Conservation (phyloP, 2,888 invertebrate genomes). For the Drosophila subsilvestris region DNA sequence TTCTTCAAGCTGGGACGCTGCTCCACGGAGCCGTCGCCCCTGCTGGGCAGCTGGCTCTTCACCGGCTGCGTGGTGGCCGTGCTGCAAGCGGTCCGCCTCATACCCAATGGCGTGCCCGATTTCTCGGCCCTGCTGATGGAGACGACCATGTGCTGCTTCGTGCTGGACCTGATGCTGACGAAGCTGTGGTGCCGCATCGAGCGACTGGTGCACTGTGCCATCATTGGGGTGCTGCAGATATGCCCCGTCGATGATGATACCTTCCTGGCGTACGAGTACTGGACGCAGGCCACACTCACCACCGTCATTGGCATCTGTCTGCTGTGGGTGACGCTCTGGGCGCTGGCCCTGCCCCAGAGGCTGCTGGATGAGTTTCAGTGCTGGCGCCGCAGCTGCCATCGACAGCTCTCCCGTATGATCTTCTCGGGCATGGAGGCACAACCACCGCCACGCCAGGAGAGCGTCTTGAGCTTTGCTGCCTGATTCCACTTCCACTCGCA, state of each 20-base stretch:
- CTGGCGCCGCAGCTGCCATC: constrained; percentile 3
- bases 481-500: background rate
- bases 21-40: constrained; percentile 48
- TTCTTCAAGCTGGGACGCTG: constrained; percentile 33
- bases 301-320: constrained; percentile 58
- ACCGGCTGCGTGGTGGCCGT: constrained; percentile 55
- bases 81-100: constrained; percentile 45
- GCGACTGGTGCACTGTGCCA: constrained; percentile 62
- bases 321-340: constrained; percentile 62
- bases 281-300: constrained; percentile 55
- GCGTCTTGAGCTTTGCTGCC: constrained; percentile 16
- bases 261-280: constrained; percentile 57
- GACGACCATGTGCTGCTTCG: constrained; percentile 55
- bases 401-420: background rate
- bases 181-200: constrained; percentile 70
- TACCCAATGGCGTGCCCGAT: constrained; percentile 27
- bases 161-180: constrained; percentile 56
- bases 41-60: constrained; percentile 66
- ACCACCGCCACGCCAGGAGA: background rate
- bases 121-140: constrained; percentile 49
- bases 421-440: background rate
- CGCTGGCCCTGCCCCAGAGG: constrained; percentile 47
- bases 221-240: constrained; percentile 50
- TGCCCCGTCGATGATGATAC: constrained; percentile 49
- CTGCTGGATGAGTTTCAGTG: constrained; percentile 8